Percentiles rank a stretch among this genome's conserved stretches.
phyloP scores from a whole-genome alignment of 2,797 vertebrate genomes.

The Hoplostethus mediterraneus region DNA sequence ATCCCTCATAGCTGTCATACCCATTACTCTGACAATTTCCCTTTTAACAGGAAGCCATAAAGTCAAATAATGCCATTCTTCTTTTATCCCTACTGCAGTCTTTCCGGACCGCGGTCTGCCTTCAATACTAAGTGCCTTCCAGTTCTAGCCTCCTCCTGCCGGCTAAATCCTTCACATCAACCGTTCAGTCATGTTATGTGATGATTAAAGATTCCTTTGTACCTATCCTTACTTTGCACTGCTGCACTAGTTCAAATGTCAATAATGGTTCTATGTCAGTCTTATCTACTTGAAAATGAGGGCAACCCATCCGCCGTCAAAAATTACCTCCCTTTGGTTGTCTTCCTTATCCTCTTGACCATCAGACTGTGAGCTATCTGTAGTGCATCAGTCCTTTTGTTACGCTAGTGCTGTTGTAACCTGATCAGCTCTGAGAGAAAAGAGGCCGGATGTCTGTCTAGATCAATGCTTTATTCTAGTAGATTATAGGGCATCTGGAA shows the following conservation, averaged over 20 bases:
- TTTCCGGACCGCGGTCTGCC: slow-evolving; percentile 10
- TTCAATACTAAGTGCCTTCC: neutral
- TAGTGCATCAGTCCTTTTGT: neutral
- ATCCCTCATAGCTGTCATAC: neutral
- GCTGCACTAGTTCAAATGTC: slow-evolving; percentile 31
- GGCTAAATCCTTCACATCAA: slow-evolving; percentile 4
- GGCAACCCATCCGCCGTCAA: slow-evolving; percentile 25
- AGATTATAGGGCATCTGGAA: neutral
- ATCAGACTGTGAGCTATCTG: neutral
- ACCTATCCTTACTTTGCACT: slow-evolving; percentile 41
- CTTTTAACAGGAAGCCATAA: neutral
- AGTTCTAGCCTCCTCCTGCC: neutral
- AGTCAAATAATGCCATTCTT: slow-evolving; percentile 12
- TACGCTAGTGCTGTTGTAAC: slow-evolving; percentile 25
- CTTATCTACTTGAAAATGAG: slow-evolving; percentile 27
- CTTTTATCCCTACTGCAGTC: neutral
- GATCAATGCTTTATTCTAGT: neutral
- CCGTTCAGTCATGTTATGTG: neutral
- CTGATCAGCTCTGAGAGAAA: slow-evolving; percentile 15
- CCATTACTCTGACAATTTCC: too few species aligned
- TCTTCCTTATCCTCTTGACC: neutral
- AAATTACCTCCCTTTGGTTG: slow-evolving; percentile 21
- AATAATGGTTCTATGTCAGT: neutral
- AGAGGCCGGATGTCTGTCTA: neutral
- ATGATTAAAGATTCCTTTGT: slow-evolving; percentile 8